phyloP scores from a whole-genome alignment of 2,113 vertebrate species.

The Perca schrenkii region DNA sequence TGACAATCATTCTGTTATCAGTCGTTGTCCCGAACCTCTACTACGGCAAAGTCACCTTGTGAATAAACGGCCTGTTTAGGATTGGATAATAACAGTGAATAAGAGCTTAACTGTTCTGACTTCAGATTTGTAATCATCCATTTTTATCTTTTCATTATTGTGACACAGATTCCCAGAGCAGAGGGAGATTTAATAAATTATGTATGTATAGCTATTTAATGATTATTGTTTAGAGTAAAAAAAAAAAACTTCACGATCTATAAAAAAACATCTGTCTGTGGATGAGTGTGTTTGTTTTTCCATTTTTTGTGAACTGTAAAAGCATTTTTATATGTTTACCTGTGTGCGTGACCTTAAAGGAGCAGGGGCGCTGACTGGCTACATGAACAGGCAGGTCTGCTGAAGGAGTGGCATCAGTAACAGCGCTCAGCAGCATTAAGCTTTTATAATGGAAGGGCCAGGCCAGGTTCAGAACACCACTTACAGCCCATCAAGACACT shows the following conservation, averaged over 20 bases:
- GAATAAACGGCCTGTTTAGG: constrained; percentile 26
- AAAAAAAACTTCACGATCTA: neutral
- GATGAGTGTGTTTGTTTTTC: neutral
- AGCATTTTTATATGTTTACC: constrained; percentile 1
- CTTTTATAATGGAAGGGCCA: constrained; percentile 72
- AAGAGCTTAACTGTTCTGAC: constrained; percentile 8
- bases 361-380: neutral
- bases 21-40: constrained; percentile 15
- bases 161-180: neutral
- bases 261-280: neutral
- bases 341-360: constrained; percentile 26
- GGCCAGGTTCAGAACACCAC: constrained; percentile 72
- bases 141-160: constrained; percentile 54
- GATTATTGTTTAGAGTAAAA: constrained; percentile 9
- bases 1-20: constrained; percentile 38
- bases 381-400: constrained; percentile 18
- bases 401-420: constrained; percentile 43
- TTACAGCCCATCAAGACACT: constrained; percentile 71
- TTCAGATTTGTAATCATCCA: constrained; percentile 30
- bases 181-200: neutral
- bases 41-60: constrained; percentile 38
- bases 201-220: constrained; percentile 10
- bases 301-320: neutral
- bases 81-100: constrained; percentile 28
- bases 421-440: constrained; percentile 69